A percentile compares a stretch with the other conserved stretches of the same genome.
Evolutionary conservation across 2,888 invertebrate genomes (phyloP).

Genomic region (Scelioninae gen. 1): DNA sequence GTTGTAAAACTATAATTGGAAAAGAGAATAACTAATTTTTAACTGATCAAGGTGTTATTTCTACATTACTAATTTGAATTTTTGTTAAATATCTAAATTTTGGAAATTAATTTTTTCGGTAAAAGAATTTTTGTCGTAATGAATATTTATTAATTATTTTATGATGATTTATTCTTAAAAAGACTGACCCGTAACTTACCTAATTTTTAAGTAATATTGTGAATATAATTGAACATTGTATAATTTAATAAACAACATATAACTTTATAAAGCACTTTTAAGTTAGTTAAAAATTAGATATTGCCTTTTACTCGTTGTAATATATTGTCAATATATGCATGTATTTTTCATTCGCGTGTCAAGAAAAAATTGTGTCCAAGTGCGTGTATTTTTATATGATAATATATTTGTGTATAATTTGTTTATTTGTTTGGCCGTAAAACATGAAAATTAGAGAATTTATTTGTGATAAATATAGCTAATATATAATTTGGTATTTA

Average conservation of each 20-base stretch:
- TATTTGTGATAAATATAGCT: constrained; percentile 24
- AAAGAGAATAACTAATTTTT: constrained; percentile 8
- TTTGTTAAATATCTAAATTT: neutral
- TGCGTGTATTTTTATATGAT: constrained; percentile 47
- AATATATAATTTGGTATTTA: constrained; percentile 19
- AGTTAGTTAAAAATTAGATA: neutral
- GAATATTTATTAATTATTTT: no score
- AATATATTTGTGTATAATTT: constrained; percentile 36
- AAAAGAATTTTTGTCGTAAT: no score
- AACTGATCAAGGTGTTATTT: neutral
- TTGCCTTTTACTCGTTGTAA: constrained; percentile 23
- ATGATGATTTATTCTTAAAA: no score
- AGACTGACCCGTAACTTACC: no score
- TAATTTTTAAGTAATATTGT: neutral
- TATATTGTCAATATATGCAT: constrained; percentile 38
- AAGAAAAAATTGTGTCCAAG: constrained; percentile 20
- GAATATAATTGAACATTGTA: neutral
- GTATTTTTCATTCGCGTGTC: constrained; percentile 33
- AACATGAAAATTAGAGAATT: neutral
- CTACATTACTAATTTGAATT: neutral
- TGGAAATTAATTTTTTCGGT: no score
- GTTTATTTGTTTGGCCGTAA: constrained; percentile 8
- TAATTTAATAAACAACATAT: neutral
- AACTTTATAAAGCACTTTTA: neutral
- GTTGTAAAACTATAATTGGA: constrained; percentile 8